Evolutionary conservation across 2,113 vertebrate genomes (phyloP), one percentile per base, ranked within the genome.

Genomic region (Psittacus erithacus): DNA sequence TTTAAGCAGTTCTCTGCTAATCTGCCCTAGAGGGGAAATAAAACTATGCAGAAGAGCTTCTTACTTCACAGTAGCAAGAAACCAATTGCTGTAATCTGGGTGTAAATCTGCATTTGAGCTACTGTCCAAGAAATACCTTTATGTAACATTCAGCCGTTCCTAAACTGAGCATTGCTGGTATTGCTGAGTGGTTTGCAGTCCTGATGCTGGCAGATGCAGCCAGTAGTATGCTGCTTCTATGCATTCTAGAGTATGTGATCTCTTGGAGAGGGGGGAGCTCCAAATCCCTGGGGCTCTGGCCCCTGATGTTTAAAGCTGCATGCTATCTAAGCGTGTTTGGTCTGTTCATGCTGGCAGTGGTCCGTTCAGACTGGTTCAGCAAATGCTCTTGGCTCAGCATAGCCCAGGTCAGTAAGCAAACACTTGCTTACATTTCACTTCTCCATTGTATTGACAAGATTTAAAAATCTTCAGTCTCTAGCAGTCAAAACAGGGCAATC

Each of bases 341-440:
- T 29, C 76, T 55, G 74, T 57, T 82, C 27, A 2, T 50, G 39
- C 81, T 89, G 59, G 70, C 78, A 92, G 44, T 65, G 87, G 65
- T 76, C 52, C 2, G 5, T 77, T 90, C 82, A 88, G 70, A 55
- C 82, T 64, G 35, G 79, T 78, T 94, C 71, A 94, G 73, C 68
- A 88, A 92, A 90, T 57, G 82, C 38, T 88, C 33, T 49, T 86
- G 67, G 77, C 70, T 84, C 80, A 76, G 86, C n/a, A 52, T 10
- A 88, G 55, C 52, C 38, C 62, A 94, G 86, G 77, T 97, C 91
- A 94, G 77, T 93, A 86, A 77, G 88, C 65, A 92, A 90, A 92
- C 76, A 49, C 47, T 53, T 79, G 78, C 63, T 93, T 91, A 86
- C 65, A 52, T 95, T 86, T 95, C 62, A 85, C 41, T 92, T 92